A percentile compares a stretch with the other conserved stretches of the same genome.
Conservation (phyloP, 1,140 invertebrate species). For the Nomia melanderi region DNA sequence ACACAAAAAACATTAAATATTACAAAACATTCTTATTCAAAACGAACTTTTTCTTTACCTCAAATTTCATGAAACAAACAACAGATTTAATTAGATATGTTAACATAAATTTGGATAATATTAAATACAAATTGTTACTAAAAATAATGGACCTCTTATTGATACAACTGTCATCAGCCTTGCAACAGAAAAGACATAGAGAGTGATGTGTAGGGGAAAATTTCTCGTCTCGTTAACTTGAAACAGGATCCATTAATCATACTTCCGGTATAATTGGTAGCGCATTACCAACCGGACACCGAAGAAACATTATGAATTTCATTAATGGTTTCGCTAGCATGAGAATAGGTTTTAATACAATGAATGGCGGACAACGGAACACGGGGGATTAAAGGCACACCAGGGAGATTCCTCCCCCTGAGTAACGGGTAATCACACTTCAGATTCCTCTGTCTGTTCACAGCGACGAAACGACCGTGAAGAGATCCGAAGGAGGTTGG, state of each 20-base stretch:
- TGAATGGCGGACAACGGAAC: background rate
- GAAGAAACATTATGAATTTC: constrained; percentile 27
- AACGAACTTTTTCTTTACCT: too few species aligned
- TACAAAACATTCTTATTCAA: too few species aligned
- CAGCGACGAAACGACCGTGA: constrained; percentile 94
- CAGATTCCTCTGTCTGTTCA: constrained; percentile 74
- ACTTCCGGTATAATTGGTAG: background rate
- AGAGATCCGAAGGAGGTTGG: constrained; percentile 93
- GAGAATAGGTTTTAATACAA: background rate
- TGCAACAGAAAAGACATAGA: too few species aligned
- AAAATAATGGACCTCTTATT: too few species aligned
- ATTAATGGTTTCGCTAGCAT: constrained; percentile 22
- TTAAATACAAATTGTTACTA: too few species aligned
- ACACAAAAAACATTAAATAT: too few species aligned
- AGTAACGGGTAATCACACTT: constrained; percentile 26
- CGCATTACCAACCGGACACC: background rate
- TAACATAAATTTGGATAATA: too few species aligned
- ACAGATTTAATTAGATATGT: too few species aligned
- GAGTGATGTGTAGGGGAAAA: background rate
- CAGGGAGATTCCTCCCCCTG: background rate
- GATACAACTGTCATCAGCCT: too few species aligned
- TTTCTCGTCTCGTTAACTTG: background rate
- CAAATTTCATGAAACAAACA: too few species aligned
- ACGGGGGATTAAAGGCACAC: constrained; percentile 2
- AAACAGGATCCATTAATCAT: background rate